These are phyloP conservation scores for Hylaeus anthracinus DNA, from an alignment of 1,140 invertebrate species.

Conservation along the genomic window DNA sequence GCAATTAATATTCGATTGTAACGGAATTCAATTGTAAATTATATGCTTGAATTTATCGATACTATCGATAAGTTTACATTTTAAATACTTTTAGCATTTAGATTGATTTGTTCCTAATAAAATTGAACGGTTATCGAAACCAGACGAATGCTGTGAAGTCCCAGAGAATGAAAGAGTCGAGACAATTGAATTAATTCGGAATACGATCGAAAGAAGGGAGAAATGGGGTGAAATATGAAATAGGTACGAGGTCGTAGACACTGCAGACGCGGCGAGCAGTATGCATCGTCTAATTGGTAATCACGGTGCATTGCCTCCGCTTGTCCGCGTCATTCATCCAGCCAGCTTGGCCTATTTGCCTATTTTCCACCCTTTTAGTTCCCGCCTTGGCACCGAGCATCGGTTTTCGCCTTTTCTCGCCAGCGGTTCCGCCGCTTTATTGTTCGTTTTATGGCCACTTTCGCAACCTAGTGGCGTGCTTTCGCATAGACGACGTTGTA, in stretches of 20 bases:
- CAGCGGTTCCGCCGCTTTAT: neutral
- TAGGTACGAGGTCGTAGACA: conserved; percentile 22
- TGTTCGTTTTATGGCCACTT: conserved; percentile 8
- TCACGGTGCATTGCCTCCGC: conserved; percentile 64
- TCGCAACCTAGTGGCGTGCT: neutral
- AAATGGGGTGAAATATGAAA: neutral
- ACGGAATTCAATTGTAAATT: too few relatives aligned
- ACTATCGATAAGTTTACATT: too few relatives aligned
- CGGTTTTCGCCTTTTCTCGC: conserved; percentile 13
- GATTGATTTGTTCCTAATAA: too few relatives aligned
- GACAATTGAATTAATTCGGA: neutral
- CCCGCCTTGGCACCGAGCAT: conserved; percentile 12
- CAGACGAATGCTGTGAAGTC: too few relatives aligned
- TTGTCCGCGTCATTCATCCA: conserved; percentile 49
- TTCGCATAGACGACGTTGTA: neutral
- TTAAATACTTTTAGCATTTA: too few relatives aligned
- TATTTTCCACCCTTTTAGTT: conserved; percentile 66
- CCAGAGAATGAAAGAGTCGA: too few relatives aligned
- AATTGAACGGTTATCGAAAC: too few relatives aligned
- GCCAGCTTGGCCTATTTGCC: conserved; percentile 67
- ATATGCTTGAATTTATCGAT: too few relatives aligned
- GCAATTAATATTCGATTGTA: too few relatives aligned
- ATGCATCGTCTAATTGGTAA: conserved; percentile 62
- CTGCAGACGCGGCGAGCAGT: conserved; percentile 32
- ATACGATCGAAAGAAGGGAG: neutral